Evolutionary conservation across 2,113 vertebrate species (phyloP), one percentile per base, ranked within the genome.

Genomic region (Epinephelus lanceolatus): DNA sequence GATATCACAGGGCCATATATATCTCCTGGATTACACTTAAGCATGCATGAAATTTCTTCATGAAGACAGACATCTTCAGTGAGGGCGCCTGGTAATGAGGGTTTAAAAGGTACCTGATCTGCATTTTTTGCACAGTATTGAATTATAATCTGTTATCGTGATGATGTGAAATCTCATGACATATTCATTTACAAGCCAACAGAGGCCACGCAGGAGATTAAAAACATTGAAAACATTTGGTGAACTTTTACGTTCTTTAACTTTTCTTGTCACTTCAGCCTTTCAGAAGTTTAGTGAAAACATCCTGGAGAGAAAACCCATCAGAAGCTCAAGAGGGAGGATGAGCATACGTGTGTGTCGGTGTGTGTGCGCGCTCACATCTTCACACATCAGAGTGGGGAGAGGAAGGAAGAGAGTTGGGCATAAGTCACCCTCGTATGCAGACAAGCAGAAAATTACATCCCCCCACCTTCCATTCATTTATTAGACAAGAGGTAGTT

Each of bases 401-500:
- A 62, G 69, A 83, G 92, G 82, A 91, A 91, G 88, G 78, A 86
- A 89, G 86, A 85, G 83, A 78, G 68, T 68, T 76, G 83, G 83
- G 78, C 81, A 91, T 93, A 95, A 94, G 93, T 94, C 92, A 94
- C 90, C 89, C 92, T 92, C 70, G 80, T 87, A 94, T 92, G 93
- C 94, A 95, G 95, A 96, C 95, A 95, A 91, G 95, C 94, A 96
- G 95, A 95, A 95, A 95, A 96, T 95, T 93, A 94, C 92, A 93
- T 85, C 75, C 91, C 67, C 80, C 91, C 79, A 84, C 86, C 86
- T 84, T 92, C 85, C 86, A 90, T 94, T 90, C 91, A 83, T 92
- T 93, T 91, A 88, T 91, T 81, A 93, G 92, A 94, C 90, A 78
- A 86, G 91, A 81, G 75, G 81, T 91, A 89, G 90, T 92, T 91